Base-by-base conservation (phyloP, 2,888 invertebrate genomes). In the Philhelius pedissequus region DNA sequence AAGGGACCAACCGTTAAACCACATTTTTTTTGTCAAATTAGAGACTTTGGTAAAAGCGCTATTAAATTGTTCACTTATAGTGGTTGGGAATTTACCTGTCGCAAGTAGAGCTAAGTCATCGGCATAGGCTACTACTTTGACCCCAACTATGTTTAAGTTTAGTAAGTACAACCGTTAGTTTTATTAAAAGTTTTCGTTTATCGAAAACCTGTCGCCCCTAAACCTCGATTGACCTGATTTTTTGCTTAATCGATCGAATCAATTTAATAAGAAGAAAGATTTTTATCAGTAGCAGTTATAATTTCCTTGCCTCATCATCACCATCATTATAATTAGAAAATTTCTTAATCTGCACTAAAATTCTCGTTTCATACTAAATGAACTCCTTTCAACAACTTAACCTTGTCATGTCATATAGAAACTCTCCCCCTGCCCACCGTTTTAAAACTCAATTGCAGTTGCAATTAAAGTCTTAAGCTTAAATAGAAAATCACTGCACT, bases 401-500 rank as follows among this genome's bases (percentile, higher is more conserved):
- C 58, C 58, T 58, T 58, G 8, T n/a, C 38, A 38, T 38, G 25
- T 38, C 38, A 15, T 32, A 27, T 0, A 52, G 52, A 54, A 30
- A 30, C 3, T 30, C 25, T 27, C 8, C 27, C 2, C 8, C 7
- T 22, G 1, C 54, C 7, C 11, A 13, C 4, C 13, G 20, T 13
- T 22, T 32, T 22, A 48, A 32, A 48, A 20, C 62, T 64, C 71
- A 77, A 77, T 62, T 70, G 52, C 64, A 71, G 62, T 62, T 71
- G 50, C 77, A 77, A 77, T 64, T 62, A 71, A 71, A 64, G 35
- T 38, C 64, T 32, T 43, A 64, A 58, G 70, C 60, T 69, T 54
- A 66, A 58, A 78, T 40, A 52, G 25, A 70, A 71, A 73, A 66
- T 30, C 35, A 56, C 30, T 78, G 48, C 64, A 78, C 64, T 73